These are phyloP conservation scores for Acrossocheilus fasciatus DNA, from an alignment of 2,797 vertebrate genomes.

Conservation along the genomic window DNA sequence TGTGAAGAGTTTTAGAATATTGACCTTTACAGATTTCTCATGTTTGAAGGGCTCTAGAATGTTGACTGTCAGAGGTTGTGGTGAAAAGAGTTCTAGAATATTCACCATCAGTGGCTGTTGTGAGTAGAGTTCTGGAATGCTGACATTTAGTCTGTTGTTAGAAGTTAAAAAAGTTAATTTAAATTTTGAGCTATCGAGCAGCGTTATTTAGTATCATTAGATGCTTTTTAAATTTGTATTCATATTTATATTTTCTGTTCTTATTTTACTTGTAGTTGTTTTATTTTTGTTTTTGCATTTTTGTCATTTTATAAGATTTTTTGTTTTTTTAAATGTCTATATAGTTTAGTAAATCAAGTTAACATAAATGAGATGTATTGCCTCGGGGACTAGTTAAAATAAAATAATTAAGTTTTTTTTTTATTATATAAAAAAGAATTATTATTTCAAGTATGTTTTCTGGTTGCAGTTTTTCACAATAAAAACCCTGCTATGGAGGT, in stretches of 20 bases:
- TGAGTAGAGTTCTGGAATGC: not conserved
- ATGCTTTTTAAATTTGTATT: not conserved
- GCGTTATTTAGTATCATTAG: not conserved
- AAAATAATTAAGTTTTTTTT: not conserved
- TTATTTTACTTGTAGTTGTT: not conserved
- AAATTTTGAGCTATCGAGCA: not conserved
- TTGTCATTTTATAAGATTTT: no score
- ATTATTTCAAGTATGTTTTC: not conserved
- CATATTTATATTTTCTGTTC: not conserved
- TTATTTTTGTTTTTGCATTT: no score
- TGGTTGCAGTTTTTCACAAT: not conserved
- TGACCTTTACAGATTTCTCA: not conserved
- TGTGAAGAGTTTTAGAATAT: not conserved
- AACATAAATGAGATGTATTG: no score
- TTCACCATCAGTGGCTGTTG: not conserved
- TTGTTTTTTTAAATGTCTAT: no score
- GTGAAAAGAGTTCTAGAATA: not conserved
- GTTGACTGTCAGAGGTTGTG: not conserved
- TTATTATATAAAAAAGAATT: no score
- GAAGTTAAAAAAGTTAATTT: not conserved
- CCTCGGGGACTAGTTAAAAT: no score
- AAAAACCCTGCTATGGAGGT: not conserved
- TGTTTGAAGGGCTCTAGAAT: not conserved
- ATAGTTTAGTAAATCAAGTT: no score
- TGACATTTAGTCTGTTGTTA: not conserved